Evolutionary conservation across 1,140 invertebrate genomes (phyloP).

Genomic region (Piezodorus guildinii): DNA sequence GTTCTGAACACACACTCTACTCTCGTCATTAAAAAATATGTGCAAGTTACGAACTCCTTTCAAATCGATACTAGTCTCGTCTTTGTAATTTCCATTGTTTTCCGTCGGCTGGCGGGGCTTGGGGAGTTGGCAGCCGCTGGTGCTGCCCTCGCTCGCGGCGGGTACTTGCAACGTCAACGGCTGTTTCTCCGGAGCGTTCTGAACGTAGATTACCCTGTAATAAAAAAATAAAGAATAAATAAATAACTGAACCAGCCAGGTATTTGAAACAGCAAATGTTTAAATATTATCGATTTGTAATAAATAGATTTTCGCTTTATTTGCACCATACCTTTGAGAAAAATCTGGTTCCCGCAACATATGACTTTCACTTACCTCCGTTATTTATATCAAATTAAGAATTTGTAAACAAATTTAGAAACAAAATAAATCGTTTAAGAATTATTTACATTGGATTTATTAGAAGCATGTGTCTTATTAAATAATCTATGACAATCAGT

Average conservation of each 20-base stretch:
- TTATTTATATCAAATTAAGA: no score
- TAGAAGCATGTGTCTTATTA: no score
- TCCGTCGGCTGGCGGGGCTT: background rate
- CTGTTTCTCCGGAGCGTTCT: slow-evolving; percentile 71
- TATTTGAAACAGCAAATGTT: no score
- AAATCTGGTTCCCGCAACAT: no score
- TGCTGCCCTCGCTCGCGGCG: background rate
- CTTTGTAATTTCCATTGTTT: slow-evolving; percentile 21
- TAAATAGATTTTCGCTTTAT: no score
- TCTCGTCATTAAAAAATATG: slow-evolving; percentile 32
- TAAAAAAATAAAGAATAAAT: slow-evolving; percentile 11
- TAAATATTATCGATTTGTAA: no score
- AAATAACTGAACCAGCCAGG: background rate
- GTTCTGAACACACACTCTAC: slow-evolving; percentile 30
- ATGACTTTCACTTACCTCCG: no score
- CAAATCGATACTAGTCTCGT: slow-evolving; percentile 30
- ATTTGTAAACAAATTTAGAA: no score
- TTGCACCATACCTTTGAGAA: no score
- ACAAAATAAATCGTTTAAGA: no score
- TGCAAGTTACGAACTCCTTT: slow-evolving; percentile 31
- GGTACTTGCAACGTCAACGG: slow-evolving; percentile 12
- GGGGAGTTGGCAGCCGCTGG: background rate
- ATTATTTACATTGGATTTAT: no score
- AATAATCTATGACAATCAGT: no score
- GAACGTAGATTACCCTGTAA: slow-evolving; percentile 73